Conservation (phyloP, 2,113 vertebrate genomes). For the Brachyhypopomus gauderio region DNA sequence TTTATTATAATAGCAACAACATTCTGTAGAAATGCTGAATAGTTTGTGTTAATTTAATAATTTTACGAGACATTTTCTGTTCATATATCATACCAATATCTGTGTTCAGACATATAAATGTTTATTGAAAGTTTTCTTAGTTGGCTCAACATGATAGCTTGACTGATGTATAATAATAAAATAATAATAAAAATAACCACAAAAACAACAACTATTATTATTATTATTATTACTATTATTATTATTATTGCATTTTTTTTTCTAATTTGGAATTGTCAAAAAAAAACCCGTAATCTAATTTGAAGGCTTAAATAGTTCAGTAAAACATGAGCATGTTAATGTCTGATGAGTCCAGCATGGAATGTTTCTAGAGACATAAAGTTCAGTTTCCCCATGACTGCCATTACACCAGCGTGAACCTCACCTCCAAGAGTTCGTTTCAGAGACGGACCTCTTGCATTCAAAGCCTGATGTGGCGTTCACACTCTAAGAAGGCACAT, state of each 20-base stretch:
- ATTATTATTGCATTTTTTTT: neutral
- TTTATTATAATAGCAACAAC: neutral
- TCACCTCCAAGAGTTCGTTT: slow-evolving; percentile 57
- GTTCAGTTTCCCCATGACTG: slow-evolving; percentile 42
- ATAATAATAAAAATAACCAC: neutral
- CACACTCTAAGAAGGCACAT: neutral
- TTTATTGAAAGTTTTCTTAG: too few relatives aligned
- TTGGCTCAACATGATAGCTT: too few relatives aligned
- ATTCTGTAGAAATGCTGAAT: neutral
- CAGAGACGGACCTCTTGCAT: neutral
- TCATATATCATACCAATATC: neutral
- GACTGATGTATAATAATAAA: too few relatives aligned
- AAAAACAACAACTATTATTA: neutral
- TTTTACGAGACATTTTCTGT: neutral
- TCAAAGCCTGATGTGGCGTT: neutral
- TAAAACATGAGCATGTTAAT: slow-evolving; percentile 43
- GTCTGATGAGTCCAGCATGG: slow-evolving; percentile 34
- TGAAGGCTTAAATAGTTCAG: slow-evolving; percentile 34
- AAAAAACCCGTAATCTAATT: slow-evolving; percentile 33
- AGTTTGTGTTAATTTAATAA: too few relatives aligned
- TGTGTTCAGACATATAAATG: neutral
- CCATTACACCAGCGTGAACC: slow-evolving; percentile 66
- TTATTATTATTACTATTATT: neutral
- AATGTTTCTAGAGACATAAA: slow-evolving; percentile 36
- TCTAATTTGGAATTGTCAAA: neutral